Percentiles rank a stretch among this genome's conserved stretches.
phyloP scores from a whole-genome alignment of 2,888 invertebrate species.

The Apamea crenata region DNA sequence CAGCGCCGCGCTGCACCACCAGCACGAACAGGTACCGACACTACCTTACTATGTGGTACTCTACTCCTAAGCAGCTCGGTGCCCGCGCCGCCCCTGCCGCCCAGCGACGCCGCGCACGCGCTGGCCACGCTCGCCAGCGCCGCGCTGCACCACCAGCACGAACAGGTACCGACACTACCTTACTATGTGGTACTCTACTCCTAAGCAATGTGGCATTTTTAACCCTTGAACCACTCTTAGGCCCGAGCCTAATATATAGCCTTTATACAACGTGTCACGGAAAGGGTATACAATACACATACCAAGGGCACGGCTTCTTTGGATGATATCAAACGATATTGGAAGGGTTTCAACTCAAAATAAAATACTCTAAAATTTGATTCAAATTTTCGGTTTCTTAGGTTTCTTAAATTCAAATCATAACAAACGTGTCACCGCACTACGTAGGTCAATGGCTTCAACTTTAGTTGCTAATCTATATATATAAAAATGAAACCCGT shows the following conservation, averaged over 20 bases:
- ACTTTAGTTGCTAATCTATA: no score
- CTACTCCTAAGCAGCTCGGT: conserved; percentile 78
- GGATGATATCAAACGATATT: no score
- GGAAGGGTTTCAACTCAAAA: no score
- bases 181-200: neutral
- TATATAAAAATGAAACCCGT: no score
- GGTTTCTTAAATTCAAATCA: no score
- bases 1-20: conserved; percentile 92
- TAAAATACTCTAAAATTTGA: no score
- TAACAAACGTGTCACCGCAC: no score
- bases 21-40: conserved; percentile 80
- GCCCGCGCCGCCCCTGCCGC: conserved; percentile 82
- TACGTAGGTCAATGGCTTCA: no score
- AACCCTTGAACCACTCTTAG: neutral
- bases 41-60: neutral
- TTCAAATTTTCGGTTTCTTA: no score
- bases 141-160: conserved; percentile 90
- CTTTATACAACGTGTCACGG: no score
- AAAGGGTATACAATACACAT: no score
- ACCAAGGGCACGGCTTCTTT: no score
- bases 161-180: conserved; percentile 73
- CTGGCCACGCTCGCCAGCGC: conserved; percentile 94
- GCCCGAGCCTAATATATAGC: neutral
- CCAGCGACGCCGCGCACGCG: conserved; percentile 91
- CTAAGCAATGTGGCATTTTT: neutral